A percentile compares a stretch with the other conserved stretches of the same genome.
These are phyloP conservation scores for Hydra vulgaris DNA, from an alignment of 30 jellyfish, hydroid and myxozoan species.

Conservation along the genomic window DNA sequence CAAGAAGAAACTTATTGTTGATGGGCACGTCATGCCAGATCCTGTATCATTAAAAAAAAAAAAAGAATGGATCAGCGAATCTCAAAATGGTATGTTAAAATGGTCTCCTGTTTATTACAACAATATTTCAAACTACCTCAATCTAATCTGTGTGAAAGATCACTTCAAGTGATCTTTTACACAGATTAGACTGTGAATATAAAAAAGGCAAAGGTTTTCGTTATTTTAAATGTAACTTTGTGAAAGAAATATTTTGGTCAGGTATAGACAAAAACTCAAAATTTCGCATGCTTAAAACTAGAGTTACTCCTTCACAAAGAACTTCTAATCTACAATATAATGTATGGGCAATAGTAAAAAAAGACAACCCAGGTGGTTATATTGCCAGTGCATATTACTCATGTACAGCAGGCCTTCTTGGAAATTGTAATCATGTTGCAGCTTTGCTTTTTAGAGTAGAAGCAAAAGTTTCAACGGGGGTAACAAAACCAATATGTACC, in stretches of 20 bases:
- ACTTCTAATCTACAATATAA: slow-evolving; percentile 14
- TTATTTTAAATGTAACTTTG: slow-evolving; percentile 26
- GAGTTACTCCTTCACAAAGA: slow-evolving; percentile 37
- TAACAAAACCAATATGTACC: too few relatives aligned
- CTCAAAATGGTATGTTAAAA: slow-evolving; percentile 15
- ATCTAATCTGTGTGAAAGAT: not conserved
- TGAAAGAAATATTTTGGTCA: slow-evolving; percentile 12
- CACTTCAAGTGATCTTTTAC: slow-evolving; percentile 26
- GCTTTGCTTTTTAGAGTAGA: too few relatives aligned
- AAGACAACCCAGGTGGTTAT: slow-evolving; percentile 17
- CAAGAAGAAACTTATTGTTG: slow-evolving; percentile 11
- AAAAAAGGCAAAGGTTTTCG: slow-evolving; percentile 41
- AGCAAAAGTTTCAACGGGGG: too few relatives aligned
- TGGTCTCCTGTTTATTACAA: slow-evolving; percentile 31
- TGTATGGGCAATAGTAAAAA: slow-evolving; percentile 32
- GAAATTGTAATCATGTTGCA: too few relatives aligned
- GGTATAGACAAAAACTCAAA: not conserved
- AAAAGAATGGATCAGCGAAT: slow-evolving; percentile 29
- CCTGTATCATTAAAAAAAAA: not conserved
- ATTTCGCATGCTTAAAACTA: slow-evolving; percentile 19
- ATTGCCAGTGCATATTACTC: slow-evolving; percentile 15
- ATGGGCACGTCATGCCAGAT: too few relatives aligned
- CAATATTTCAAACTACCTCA: slow-evolving; percentile 14
- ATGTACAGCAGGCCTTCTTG: too few relatives aligned
- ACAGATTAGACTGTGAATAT: slow-evolving; percentile 31